Evolutionary conservation across 2,113 vertebrate species (phyloP), one percentile per base, ranked within the genome.

Genomic region (Eleginops maclovinus): DNA sequence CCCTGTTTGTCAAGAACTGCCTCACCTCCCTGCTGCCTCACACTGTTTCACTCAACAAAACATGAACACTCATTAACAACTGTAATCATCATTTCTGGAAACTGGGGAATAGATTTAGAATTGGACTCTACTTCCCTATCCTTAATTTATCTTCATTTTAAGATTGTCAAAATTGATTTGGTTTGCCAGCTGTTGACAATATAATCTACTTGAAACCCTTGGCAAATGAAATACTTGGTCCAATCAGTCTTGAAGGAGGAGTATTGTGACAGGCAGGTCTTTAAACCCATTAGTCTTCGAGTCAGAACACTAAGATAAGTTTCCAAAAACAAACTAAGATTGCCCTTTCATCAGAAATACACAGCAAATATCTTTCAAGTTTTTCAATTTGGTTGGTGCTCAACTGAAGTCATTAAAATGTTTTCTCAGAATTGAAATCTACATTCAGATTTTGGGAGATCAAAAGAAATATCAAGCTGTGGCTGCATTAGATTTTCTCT

Each of bases 121-220:
- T 2, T 54, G 8, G n/a, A 59, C 54, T 75, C 13, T 15, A 15
- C 51, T 44, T 78, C 15, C 13, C 16, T 13, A 3, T 26, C 31
- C 53, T 59, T 64, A 5, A 82, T 88, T 79, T 21, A 56, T 91
- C 76, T 87, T 91, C 64, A 84, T 77, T 82, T 65, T 73, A 41
- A 72, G 58, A 44, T 74, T 69, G 75, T 87, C 77, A 66, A 43
- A 67, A 64, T 50, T 54, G 64, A 79, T 85, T 81, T 76, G 51
- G 41, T 46, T 64, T 28, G 24, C 63, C 83, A 85, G 72, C 75
- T 75, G 72, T 68, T 72, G 46, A 71, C 70, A 74, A 69, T 80
- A 54, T 84, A 43, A 46, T 65, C 68, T 66, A 66, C 62, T 71
- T 67, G 50, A 79, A 85, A 55, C n/a, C 31, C 14, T 24, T 65